Evolutionary conservation across 2,888 invertebrate genomes (phyloP).

Genomic region (Elysia crispata): DNA sequence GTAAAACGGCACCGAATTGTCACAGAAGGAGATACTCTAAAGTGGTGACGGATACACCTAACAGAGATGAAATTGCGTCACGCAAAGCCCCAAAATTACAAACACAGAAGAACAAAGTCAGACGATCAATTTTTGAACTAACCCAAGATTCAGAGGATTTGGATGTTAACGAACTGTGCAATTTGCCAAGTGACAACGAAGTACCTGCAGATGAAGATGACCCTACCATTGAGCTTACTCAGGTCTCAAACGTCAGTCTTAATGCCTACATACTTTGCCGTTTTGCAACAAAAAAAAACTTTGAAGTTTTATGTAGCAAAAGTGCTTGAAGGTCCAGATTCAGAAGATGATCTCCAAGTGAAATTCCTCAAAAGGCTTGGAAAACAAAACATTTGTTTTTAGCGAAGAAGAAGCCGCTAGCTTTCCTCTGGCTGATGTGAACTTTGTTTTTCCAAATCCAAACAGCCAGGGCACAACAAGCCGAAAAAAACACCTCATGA

Average conservation of each 20-base stretch:
- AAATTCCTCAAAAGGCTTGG: not conserved
- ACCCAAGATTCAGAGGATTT: not conserved
- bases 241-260: not conserved
- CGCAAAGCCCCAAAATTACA: not conserved
- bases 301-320: not conserved
- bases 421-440: too few species aligned
- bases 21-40: not conserved
- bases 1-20: not conserved
- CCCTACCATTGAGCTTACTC: not conserved
- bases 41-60: not conserved
- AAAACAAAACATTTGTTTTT: too few species aligned
- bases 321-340: not conserved
- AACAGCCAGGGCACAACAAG: too few species aligned
- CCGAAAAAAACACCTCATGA: too few species aligned
- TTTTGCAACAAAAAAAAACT: slow-evolving; percentile 1
- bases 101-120: not conserved
- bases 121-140: not conserved
- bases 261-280: not conserved
- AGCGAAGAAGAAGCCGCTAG: too few species aligned
- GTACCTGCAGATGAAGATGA: not conserved
- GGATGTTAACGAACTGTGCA: not conserved
- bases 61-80: not conserved
- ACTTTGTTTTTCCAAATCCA: too few species aligned
- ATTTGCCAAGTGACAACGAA: not conserved
- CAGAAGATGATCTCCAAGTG: slow-evolving; percentile 12